Conservation (phyloP, 1,140 invertebrate species). For the Drosophila lini region DNA sequence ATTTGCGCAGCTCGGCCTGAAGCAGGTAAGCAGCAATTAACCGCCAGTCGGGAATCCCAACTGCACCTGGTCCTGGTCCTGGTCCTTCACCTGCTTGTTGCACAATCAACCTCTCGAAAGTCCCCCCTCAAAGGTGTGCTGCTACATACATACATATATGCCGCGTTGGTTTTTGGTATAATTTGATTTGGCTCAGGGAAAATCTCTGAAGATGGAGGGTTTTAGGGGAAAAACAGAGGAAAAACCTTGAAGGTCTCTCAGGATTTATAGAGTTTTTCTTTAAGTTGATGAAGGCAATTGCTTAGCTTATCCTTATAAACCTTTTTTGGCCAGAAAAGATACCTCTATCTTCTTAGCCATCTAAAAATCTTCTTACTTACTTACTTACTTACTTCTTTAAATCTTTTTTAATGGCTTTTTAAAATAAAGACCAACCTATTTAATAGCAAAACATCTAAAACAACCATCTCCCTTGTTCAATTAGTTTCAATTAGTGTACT, state of each 20-base stretch:
- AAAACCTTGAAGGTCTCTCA: not conserved
- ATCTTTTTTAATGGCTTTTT: too few species aligned
- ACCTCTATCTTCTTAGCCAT: too few species aligned
- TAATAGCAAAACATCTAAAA: not conserved
- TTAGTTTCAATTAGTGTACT: slow-evolving; percentile 1
- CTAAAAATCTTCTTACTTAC: too few species aligned
- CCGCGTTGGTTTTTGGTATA: not conserved
- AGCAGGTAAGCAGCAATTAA: slow-evolving; percentile 53
- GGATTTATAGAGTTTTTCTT: not conserved
- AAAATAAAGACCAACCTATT: too few species aligned
- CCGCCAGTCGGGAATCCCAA: slow-evolving; percentile 11
- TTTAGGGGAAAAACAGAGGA: not conserved
- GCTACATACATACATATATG: not conserved
- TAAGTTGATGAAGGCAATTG: not conserved
- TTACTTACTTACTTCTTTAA: too few species aligned
- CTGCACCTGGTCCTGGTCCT: not conserved
- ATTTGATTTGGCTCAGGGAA: slow-evolving; percentile 3
- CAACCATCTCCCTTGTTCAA: not conserved
- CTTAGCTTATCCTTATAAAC: too few species aligned
- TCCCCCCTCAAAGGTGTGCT: slow-evolving; percentile 5
- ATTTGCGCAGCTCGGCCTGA: slow-evolving; percentile 61
- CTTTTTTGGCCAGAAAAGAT: too few species aligned
- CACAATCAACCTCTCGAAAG: slow-evolving; percentile 8
- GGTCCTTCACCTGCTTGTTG: not conserved
- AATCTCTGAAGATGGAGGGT: not conserved